Evolutionary conservation across 2,113 vertebrate genomes (phyloP).

Genomic region (Paramormyrops kingsleyae): DNA sequence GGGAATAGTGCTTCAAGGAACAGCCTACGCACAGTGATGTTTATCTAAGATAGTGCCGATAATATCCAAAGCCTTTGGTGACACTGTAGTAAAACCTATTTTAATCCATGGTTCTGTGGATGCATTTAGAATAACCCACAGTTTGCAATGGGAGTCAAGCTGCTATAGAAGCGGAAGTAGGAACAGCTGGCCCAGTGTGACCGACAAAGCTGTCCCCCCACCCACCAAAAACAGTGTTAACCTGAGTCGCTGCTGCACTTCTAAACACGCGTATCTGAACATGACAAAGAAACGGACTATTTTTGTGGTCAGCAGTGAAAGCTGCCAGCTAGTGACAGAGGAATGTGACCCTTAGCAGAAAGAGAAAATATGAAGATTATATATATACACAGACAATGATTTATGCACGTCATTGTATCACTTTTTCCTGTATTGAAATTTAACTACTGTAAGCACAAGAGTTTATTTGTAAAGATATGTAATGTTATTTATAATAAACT

Average conservation of each 20-base stretch:
- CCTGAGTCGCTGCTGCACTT: conserved; percentile 49
- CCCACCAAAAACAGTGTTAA: conserved; percentile 31
- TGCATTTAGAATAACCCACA: not conserved
- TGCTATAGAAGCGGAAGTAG: not conserved
- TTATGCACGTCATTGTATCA: conserved; percentile 57
- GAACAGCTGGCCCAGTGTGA: not conserved
- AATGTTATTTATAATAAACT: conserved; percentile 84
- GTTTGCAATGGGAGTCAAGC: not conserved
- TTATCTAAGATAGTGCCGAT: not conserved
- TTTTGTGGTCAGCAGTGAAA: conserved; percentile 71
- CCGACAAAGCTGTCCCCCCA: not conserved
- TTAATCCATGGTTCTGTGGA: not conserved
- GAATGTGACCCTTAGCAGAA: conserved; percentile 53
- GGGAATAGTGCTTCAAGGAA: not conserved
- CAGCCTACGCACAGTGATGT: not conserved
- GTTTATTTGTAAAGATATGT: conserved; percentile 82
- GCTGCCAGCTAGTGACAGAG: conserved; percentile 61
- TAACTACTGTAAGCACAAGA: conserved; percentile 85
- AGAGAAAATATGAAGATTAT: conserved; percentile 24
- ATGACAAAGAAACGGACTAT: conserved; percentile 62
- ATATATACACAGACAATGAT: conserved; percentile 39
- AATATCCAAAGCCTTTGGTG: not conserved
- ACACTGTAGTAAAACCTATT: not conserved
- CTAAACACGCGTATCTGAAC: conserved; percentile 58
- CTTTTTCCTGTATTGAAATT: conserved; percentile 67